These are phyloP conservation scores for Vireo griseus DNA, from an alignment of 2,797 vertebrate species.

Conservation along the genomic window DNA sequence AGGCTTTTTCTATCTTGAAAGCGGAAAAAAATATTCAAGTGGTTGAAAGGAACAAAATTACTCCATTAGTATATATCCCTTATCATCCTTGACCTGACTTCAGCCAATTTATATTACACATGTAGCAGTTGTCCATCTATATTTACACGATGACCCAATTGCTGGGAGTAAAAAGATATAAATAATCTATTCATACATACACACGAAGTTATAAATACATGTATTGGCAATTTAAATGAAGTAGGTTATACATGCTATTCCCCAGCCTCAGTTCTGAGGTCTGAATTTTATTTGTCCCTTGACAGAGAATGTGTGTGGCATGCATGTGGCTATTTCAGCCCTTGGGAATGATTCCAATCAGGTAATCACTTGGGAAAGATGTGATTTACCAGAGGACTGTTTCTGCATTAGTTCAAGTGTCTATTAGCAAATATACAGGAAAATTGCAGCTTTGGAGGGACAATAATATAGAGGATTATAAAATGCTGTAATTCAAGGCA, in stretches of 20 bases:
- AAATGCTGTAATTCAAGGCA: background rate
- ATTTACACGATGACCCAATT: background rate
- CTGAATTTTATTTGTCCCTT: background rate
- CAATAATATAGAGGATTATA: background rate
- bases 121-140: background rate
- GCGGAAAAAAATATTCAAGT: too few relatives aligned
- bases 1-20: background rate
- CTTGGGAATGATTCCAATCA: background rate
- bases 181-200: background rate
- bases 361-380: background rate
- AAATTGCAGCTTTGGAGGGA: background rate
- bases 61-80: background rate
- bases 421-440: background rate
- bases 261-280: background rate
- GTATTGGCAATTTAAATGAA: background rate
- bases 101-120: background rate
- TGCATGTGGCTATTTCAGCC: background rate
- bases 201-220: background rate
- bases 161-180: background rate
- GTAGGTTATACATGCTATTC: background rate
- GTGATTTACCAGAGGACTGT: background rate
- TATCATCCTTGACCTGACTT: background rate
- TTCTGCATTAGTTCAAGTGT: background rate
- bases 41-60: background rate
- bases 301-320: background rate